These are phyloP conservation scores for Gymnosoma rotundatum DNA, from an alignment of 2,888 invertebrate genomes.

Conservation along the genomic window DNA sequence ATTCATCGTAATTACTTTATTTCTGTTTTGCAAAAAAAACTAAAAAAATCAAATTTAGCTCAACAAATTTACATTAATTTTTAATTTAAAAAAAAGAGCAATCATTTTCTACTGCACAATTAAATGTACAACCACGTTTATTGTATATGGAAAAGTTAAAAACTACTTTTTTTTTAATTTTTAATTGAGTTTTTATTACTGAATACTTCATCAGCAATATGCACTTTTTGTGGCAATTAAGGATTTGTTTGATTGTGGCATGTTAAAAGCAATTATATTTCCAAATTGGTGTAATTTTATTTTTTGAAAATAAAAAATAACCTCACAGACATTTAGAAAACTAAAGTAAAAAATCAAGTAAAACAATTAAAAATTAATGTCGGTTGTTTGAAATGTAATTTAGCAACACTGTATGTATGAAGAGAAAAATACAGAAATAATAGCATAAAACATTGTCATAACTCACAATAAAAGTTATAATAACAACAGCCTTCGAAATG, in stretches of 20 bases:
- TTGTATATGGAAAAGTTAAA: background rate
- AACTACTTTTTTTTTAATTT: constrained; percentile 1
- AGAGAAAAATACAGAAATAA: too few species aligned
- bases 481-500: too few species aligned
- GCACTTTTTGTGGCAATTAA: constrained; percentile 38
- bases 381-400: too few species aligned
- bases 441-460: too few species aligned
- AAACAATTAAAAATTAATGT: background rate
- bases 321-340: background rate
- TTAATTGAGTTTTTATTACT: constrained; percentile 44
- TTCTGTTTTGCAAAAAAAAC: too few species aligned
- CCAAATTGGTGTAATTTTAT: constrained; percentile 55
- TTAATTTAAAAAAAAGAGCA: background rate
- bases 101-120: background rate
- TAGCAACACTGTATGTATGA: too few species aligned
- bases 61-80: background rate
- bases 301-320: background rate
- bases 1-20: too few species aligned
- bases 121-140: background rate
- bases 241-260: constrained; percentile 49
- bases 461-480: too few species aligned
- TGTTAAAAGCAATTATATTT: constrained; percentile 61
- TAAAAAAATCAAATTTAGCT: too few species aligned
- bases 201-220: constrained; percentile 12
- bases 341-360: constrained; percentile 1